Evolutionary conservation across 1,140 invertebrate species (phyloP).

Genomic region (Microplitis mediator): DNA sequence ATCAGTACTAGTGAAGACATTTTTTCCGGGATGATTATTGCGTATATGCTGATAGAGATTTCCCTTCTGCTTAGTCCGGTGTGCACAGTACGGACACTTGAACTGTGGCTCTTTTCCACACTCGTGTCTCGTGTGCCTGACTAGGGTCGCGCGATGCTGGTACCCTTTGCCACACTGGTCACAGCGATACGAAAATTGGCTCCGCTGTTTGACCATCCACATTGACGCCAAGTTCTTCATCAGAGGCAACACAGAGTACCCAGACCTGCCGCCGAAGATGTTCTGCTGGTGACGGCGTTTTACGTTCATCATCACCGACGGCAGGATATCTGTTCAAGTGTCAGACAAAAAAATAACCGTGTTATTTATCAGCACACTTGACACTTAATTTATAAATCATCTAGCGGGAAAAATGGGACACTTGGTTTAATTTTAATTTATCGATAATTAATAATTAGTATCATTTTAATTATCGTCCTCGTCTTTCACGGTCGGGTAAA

Average conservation of each 20-base stretch:
- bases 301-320: constrained; percentile 36
- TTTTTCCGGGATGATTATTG: constrained; percentile 54
- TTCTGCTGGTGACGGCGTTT: constrained; percentile 14
- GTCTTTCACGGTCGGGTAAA: no score
- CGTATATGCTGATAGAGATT: constrained; percentile 64
- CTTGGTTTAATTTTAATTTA: no score
- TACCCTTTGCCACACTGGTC: constrained; percentile 66
- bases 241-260: constrained; percentile 42
- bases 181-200: constrained; percentile 57
- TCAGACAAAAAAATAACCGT: no score
- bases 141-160: constrained; percentile 65
- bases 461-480: no score
- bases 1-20: constrained; percentile 60
- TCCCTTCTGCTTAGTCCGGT: constrained; percentile 62
- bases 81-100: constrained; percentile 65
- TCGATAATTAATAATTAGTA: no score
- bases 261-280: neutral
- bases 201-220: constrained; percentile 50
- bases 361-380: no score
- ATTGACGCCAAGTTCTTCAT: constrained; percentile 48
- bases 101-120: constrained; percentile 68
- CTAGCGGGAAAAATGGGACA: no score
- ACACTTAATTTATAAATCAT: no score
- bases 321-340: constrained; percentile 25
- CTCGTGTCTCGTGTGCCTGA: constrained; percentile 65